Evolutionary conservation across 2,113 vertebrate species (phyloP).

Genomic region (Aplodontia rufa): DNA sequence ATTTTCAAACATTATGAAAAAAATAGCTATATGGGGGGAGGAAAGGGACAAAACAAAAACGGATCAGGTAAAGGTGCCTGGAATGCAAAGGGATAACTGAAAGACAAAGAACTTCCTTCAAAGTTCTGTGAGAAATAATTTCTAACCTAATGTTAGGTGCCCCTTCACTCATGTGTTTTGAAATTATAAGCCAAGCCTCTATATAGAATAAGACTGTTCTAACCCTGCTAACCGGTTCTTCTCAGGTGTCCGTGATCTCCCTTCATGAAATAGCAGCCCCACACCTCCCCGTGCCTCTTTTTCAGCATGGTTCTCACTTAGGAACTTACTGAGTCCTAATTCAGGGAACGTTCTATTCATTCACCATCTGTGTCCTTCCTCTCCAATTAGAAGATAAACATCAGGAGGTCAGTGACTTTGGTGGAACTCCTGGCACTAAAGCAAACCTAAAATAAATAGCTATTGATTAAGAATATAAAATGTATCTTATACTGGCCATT

Average conservation of each 20-base stretch:
- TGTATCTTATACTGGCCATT: background rate
- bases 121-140: background rate
- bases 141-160: background rate
- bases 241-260: background rate
- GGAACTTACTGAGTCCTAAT: background rate
- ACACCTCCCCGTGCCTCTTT: background rate
- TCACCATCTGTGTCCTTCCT: background rate
- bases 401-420: background rate
- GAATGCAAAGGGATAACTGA: background rate
- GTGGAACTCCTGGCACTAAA: background rate
- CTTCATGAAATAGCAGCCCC: background rate
- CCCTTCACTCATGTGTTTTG: background rate
- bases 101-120: background rate
- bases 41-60: background rate
- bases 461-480: background rate
- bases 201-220: background rate
- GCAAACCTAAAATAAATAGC: background rate
- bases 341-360: background rate
- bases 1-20: slow-evolving; percentile 40
- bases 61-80: background rate
- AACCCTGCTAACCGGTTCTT: background rate
- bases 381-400: background rate
- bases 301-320: background rate
- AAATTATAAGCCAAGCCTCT: background rate
- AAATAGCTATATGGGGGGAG: background rate